Conservation (phyloP, 2,113 vertebrate species). For the Pipra filicauda region DNA sequence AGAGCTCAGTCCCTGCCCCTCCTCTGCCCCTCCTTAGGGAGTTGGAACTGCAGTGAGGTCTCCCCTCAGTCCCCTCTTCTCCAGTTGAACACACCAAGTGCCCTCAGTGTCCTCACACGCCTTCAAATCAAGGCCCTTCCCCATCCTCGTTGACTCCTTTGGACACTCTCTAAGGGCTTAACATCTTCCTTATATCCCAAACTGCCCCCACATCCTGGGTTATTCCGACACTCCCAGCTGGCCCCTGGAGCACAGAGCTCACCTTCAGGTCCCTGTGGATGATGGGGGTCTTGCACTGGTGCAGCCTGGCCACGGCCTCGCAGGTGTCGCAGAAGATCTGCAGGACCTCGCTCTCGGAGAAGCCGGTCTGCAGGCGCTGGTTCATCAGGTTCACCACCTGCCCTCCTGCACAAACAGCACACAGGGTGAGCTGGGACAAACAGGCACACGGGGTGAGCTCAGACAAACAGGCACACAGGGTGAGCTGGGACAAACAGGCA, state of each 20-base stretch:
- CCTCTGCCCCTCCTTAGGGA: too few relatives aligned
- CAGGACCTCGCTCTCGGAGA: constrained; percentile 91
- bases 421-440: neutral
- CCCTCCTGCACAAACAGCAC: constrained; percentile 76
- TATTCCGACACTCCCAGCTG: too few relatives aligned
- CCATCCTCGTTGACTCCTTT: neutral
- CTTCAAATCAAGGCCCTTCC: neutral
- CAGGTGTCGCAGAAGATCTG: constrained; percentile 98
- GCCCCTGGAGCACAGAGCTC: neutral
- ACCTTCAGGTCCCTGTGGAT: constrained; percentile 96
- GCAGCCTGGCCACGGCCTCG: constrained; percentile 89
- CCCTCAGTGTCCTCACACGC: neutral
- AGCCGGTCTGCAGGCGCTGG: constrained; percentile 91
- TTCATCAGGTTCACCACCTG: constrained; percentile 99
- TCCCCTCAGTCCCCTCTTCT: neutral
- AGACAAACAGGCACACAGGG: too few relatives aligned
- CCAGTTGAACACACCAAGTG: neutral
- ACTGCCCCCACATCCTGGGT: neutral
- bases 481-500: too few relatives aligned
- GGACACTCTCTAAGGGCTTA: neutral
- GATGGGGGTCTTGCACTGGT: constrained; percentile 93
- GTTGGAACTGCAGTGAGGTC: too few relatives aligned
- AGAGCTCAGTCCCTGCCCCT: too few relatives aligned
- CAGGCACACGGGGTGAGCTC: too few relatives aligned
- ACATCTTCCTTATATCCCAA: neutral